Evolutionary conservation across 2,888 invertebrate genomes (phyloP), one percentile per base, ranked within the genome.

Genomic region (Eilema sororculum): DNA sequence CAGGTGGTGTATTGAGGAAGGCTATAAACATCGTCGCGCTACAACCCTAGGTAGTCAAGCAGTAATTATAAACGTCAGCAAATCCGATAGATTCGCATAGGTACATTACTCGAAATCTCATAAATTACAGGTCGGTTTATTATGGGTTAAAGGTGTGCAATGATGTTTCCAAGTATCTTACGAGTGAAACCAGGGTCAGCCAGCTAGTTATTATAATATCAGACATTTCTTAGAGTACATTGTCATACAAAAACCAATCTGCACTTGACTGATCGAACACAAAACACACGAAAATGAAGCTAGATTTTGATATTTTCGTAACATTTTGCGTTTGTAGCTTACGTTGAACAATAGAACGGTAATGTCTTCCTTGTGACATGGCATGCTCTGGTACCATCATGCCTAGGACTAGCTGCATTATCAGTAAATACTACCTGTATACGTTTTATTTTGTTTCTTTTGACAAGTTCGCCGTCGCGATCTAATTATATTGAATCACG

Each of bases 401-500:
- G 72, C 79, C 78, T 74, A 76, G 73, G 56, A 59, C 25, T 68
- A 69, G 25, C 63, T 71, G 69, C 72, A 71, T 60, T 59, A 65
- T 56, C 67, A 67, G 66, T 13, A 73, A 76, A 68, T 61, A 59
- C 59, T 69, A 71, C 56, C 65, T 68, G 52, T 56, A 63, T 63
- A 68, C 16, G 20, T 24, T 25, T 25, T n/a, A n/a, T 68, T 72
- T 68, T 33, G 65, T 74, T 81, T 78, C 74, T 81, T 80, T 80
- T 74, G 30, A 65, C 25, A 20, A 81, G 58, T 79, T 87, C 78
- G 80, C 79, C 81, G 82, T 81, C 69, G 80, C 82, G 76, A 84
- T 86, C 85, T 83, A 88, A 86, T 87, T 84, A 81, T 90, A 90
- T 90, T 83, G 90, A 86, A 87, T 87, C 84, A 81, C 80, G 84